Percentiles rank a stretch among this genome's conserved stretches.
Evolutionary conservation across 2,888 invertebrate species (phyloP).

Genomic region (Stratiomys singularior): DNA sequence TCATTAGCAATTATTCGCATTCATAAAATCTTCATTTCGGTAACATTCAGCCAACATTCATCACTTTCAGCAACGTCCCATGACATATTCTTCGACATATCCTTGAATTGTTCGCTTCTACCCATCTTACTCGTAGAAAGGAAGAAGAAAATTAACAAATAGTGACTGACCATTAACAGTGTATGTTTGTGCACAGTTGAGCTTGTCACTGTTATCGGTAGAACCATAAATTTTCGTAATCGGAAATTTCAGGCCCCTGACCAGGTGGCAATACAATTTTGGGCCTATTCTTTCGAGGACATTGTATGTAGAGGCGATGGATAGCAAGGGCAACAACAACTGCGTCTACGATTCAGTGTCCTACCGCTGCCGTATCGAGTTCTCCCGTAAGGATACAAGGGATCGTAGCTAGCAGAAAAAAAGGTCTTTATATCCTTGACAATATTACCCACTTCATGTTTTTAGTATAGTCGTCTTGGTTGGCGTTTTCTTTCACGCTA

Average conservation of each 20-base stretch:
- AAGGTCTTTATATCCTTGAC: too few species aligned
- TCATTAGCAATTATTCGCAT: neutral
- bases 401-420: too few species aligned
- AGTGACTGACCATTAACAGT: conserved; percentile 34
- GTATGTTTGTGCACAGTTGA: conserved; percentile 15
- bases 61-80: too few species aligned
- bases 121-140: neutral
- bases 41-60: too few species aligned
- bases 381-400: too few species aligned
- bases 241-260: conserved; percentile 34
- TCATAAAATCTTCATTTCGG: neutral
- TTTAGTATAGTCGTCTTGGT: too few species aligned
- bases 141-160: conserved; percentile 19
- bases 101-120: neutral
- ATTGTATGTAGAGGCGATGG: neutral
- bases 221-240: conserved; percentile 45
- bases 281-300: conserved; percentile 33
- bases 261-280: conserved; percentile 41
- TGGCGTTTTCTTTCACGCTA: too few species aligned
- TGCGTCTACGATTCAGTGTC: too few species aligned
- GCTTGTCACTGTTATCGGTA: conserved; percentile 41
- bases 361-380: too few species aligned
- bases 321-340: too few species aligned
- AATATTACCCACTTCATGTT: too few species aligned
- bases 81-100: neutral